Evolutionary conservation across 2,888 invertebrate genomes (phyloP).

Genomic region (Halocaridina rubra): DNA sequence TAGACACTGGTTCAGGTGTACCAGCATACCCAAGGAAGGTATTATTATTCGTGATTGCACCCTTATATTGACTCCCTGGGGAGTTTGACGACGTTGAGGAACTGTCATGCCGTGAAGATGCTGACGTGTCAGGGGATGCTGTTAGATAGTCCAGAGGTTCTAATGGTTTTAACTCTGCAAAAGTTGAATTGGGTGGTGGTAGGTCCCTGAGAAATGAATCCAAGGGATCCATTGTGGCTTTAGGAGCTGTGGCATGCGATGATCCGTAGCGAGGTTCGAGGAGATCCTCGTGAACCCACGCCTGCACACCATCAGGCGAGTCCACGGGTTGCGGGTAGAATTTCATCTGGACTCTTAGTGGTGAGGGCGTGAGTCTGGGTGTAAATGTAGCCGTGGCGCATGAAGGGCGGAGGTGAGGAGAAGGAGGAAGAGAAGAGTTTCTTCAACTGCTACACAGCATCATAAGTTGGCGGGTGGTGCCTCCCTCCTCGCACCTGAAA

Average conservation of each 20-base stretch:
- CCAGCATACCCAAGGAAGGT: conserved; percentile 62
- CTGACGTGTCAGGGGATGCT: conserved; percentile 61
- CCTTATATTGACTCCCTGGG: conserved; percentile 58
- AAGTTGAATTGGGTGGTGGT: conserved; percentile 64
- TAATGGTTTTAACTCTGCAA: conserved; percentile 86
- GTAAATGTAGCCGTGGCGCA: conserved; percentile 34
- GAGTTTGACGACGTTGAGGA: conserved; percentile 53
- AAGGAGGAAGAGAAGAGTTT: background rate
- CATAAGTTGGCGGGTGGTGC: conserved; percentile 17
- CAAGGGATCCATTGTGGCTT: conserved; percentile 56
- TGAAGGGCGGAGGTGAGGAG: conserved; percentile 18
- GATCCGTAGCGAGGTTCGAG: conserved; percentile 57
- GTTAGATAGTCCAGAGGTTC: conserved; percentile 73
- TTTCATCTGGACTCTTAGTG: conserved; percentile 60
- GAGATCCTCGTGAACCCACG: conserved; percentile 64
- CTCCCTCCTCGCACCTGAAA: conserved; percentile 43
- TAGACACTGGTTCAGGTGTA: conserved; percentile 62
- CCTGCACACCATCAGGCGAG: conserved; percentile 61
- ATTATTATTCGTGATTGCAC: conserved; percentile 60
- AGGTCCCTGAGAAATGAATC: conserved; percentile 58
- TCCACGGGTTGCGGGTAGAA: conserved; percentile 62
- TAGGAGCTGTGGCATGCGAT: conserved; percentile 47
- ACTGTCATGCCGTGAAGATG: conserved; percentile 41
- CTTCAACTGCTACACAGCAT: conserved; percentile 38
- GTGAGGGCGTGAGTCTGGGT: background rate